phyloP scores from a whole-genome alignment of 2,797 vertebrate genomes.

The Sciaenops ocellatus region DNA sequence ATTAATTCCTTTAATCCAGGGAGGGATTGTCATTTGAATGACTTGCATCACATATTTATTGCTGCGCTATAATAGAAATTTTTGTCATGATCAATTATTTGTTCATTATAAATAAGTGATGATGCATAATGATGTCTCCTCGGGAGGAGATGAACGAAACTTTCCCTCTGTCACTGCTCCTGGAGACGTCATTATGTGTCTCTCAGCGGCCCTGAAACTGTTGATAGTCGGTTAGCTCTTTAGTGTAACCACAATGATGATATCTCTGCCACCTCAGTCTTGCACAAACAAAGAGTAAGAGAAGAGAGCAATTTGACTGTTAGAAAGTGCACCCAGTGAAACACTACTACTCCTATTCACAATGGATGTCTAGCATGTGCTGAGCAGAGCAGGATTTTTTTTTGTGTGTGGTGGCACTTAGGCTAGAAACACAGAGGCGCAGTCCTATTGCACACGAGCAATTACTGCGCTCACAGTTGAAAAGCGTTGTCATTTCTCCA shows the following conservation, averaged over 20 bases:
- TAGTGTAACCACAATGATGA: conserved; percentile 46
- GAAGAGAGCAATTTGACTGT: conserved; percentile 13
- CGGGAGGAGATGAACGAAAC: conserved; percentile 17
- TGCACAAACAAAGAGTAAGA: conserved; percentile 16
- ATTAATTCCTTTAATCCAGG: background rate
- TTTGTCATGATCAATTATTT: background rate
- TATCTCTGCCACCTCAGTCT: conserved; percentile 42
- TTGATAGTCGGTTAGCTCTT: conserved; percentile 43
- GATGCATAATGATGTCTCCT: background rate
- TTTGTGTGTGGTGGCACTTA: background rate
- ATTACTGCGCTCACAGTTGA: background rate
- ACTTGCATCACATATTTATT: conserved; percentile 1
- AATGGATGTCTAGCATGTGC: conserved; percentile 1
- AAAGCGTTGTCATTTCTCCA: conserved; percentile 42
- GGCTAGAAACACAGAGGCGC: conserved; percentile 21
- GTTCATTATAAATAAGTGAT: background rate
- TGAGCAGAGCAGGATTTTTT: background rate
- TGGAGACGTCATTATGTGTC: conserved; percentile 60
- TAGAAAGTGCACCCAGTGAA: conserved; percentile 15
- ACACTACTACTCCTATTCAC: conserved; percentile 1
- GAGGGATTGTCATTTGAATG: background rate
- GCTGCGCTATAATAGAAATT: background rate
- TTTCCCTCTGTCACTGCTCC: conserved; percentile 18
- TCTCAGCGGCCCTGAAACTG: conserved; percentile 50
- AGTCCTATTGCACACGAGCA: conserved; percentile 25